Percentiles rank a stretch among this genome's conserved stretches.
phyloP scores from a whole-genome alignment of 2,888 invertebrate genomes.

The Lasioglossum pauxillum region DNA sequence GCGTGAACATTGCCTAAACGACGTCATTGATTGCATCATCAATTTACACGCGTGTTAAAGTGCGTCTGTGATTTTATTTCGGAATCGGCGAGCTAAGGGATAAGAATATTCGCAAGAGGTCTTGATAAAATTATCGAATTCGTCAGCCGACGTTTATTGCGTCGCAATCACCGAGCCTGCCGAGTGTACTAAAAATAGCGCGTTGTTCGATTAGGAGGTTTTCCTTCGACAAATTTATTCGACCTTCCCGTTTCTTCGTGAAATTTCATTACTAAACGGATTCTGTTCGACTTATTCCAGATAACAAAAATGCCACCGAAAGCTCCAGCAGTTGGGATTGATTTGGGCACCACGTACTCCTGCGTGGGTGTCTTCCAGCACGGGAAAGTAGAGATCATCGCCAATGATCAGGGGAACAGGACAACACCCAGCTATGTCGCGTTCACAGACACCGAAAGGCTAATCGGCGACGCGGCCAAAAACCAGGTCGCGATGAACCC shows the following conservation, averaged over 20 bases:
- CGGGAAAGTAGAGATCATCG: slow-evolving; percentile 93
- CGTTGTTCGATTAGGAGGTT: neutral
- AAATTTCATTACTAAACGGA: neutral
- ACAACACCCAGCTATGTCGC: slow-evolving; percentile 95
- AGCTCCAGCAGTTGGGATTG: slow-evolving; percentile 90
- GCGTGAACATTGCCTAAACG: neutral
- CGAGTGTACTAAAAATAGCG: neutral
- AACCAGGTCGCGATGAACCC: slow-evolving; percentile 95
- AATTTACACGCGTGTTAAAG: neutral
- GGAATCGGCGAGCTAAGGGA: neutral
- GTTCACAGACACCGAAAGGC: slow-evolving; percentile 93
- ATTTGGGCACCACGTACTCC: slow-evolving; percentile 95
- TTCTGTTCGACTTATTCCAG: slow-evolving; percentile 11
- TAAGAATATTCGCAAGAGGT: neutral
- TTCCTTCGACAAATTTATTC: neutral
- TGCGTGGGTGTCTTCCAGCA: slow-evolving; percentile 95
- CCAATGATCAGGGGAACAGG: slow-evolving; percentile 95
- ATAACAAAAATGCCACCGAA: slow-evolving; percentile 77
- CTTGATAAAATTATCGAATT: slow-evolving; percentile 1
- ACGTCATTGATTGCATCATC: neutral
- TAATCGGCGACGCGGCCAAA: slow-evolving; percentile 95
- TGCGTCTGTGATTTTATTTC: neutral
- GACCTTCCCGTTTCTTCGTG: neutral
- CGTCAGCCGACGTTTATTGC: neutral
- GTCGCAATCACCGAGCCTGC: neutral